phyloP scores from a whole-genome alignment of 2,888 invertebrate species.

The Caenorhabditis sinica region DNA sequence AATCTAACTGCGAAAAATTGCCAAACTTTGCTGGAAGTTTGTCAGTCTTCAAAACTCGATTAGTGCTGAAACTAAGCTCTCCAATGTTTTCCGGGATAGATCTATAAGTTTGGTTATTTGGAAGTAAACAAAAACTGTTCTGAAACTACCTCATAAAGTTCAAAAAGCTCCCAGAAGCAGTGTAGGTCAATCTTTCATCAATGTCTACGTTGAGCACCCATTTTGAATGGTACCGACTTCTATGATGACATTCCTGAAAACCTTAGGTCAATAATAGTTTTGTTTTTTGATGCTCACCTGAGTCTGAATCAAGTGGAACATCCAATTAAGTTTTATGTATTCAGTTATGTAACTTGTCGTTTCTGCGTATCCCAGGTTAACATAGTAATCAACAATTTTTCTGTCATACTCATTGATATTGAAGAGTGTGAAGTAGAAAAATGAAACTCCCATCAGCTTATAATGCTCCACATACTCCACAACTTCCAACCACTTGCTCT shows the following conservation, averaged over 20 bases:
- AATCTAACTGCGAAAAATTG: neutral
- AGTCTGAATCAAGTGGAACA: neutral
- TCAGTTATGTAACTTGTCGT: neutral
- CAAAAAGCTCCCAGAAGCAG: neutral
- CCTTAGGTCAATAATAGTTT: neutral
- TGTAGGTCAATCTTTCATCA: slow-evolving; percentile 22
- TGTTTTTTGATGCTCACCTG: neutral
- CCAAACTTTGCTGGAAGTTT: neutral
- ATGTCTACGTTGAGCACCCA: slow-evolving; percentile 8
- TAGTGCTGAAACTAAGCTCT: slow-evolving; percentile 18
- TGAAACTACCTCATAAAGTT: neutral
- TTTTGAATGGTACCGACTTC: slow-evolving; percentile 16
- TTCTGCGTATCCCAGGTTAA: neutral
- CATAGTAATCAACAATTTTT: slow-evolving; percentile 22
- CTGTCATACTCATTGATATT: slow-evolving; percentile 21
- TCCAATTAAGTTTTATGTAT: neutral
- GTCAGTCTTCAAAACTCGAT: slow-evolving; percentile 18
- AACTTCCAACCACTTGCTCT: slow-evolving; percentile 44
- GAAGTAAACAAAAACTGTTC: neutral
- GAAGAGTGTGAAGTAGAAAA: slow-evolving; percentile 8
- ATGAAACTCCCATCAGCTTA: neutral
- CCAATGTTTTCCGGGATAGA: slow-evolving; percentile 4
- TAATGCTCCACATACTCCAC: slow-evolving; percentile 42
- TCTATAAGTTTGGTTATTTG: neutral
- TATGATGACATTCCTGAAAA: slow-evolving; percentile 7